Evolutionary conservation across 2,888 invertebrate genomes (phyloP).

Genomic region (Dynastes tityus): DNA sequence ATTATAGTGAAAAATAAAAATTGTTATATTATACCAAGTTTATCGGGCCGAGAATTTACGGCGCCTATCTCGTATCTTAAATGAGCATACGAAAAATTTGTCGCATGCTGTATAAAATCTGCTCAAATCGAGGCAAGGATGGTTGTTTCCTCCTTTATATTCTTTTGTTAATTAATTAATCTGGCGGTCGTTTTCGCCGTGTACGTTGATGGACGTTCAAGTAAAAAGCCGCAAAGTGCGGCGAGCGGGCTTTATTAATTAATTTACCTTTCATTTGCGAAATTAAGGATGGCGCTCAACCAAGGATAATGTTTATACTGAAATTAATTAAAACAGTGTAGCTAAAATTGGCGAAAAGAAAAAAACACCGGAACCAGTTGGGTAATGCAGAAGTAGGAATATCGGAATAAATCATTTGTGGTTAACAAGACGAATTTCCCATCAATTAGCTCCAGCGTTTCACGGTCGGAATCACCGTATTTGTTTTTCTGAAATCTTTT

Average conservation of each 20-base stretch:
- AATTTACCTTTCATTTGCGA: conserved; percentile 28
- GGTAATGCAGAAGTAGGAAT: neutral
- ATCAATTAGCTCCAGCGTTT: neutral
- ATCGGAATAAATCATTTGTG: neutral
- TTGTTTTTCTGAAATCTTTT: too few species aligned
- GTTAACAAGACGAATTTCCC: conserved; percentile 1
- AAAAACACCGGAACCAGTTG: neutral
- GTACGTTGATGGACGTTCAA: neutral
- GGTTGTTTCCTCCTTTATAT: conserved; percentile 12
- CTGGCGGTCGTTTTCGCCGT: neutral
- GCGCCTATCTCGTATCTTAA: too few species aligned
- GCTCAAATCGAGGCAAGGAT: neutral
- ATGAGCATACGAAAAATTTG: too few species aligned
- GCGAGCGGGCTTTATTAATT: conserved; percentile 19
- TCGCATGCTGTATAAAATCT: neutral
- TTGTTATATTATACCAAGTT: too few species aligned
- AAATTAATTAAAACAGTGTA: conserved; percentile 30
- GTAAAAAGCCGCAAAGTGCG: neutral
- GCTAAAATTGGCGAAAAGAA: neutral
- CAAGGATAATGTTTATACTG: conserved; percentile 10
- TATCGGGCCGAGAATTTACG: too few species aligned
- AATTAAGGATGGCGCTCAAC: conserved; percentile 5
- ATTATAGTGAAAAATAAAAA: too few species aligned
- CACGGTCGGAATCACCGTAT: too few species aligned
- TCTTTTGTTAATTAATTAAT: conserved; percentile 33